Conservation (phyloP, 2,797 vertebrate species). For the Chlorospingus semifuscus region DNA sequence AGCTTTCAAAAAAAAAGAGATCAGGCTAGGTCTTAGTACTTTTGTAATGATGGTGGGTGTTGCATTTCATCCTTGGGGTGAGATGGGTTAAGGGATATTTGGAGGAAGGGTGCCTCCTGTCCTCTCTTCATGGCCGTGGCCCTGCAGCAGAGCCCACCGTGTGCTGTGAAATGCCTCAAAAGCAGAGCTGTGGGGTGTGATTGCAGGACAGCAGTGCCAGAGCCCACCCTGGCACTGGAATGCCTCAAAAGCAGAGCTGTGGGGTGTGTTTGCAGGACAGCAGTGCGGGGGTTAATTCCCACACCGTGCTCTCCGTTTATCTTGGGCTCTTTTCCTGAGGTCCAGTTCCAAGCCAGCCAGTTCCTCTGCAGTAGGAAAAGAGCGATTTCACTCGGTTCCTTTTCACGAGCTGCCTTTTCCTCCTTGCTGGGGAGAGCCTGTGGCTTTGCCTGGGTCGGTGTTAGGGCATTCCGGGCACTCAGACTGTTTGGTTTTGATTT, state of each 20-base stretch:
- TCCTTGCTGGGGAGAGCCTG: rapidly evolving
- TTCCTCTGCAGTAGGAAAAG: neutral
- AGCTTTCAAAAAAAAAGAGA: neutral
- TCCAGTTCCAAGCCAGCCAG: neutral
- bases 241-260: rapidly evolving
- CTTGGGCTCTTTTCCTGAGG: neutral
- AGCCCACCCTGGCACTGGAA: rapidly evolving
- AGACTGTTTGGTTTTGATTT: conserved; percentile 7
- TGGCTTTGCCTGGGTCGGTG: neutral
- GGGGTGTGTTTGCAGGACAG: neutral
- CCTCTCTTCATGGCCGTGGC: rapidly evolving
- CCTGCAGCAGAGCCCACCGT: neutral
- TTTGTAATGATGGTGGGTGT: neutral
- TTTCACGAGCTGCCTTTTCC: neutral
- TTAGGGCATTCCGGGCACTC: neutral
- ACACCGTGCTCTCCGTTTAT: neutral
- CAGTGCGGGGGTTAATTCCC: neutral
- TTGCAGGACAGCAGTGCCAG: neutral
- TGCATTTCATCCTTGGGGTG: neutral
- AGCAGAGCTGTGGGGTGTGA: rapidly evolving
- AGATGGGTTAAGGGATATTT: neutral
- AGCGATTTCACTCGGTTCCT: neutral
- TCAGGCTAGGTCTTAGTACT: neutral
- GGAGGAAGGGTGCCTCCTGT: rapidly evolving
- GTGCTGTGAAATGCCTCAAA: too few species aligned